These are phyloP conservation scores for Peromyscus aztecus DNA, from an alignment of 2,797 vertebrate species.

Conservation along the genomic window DNA sequence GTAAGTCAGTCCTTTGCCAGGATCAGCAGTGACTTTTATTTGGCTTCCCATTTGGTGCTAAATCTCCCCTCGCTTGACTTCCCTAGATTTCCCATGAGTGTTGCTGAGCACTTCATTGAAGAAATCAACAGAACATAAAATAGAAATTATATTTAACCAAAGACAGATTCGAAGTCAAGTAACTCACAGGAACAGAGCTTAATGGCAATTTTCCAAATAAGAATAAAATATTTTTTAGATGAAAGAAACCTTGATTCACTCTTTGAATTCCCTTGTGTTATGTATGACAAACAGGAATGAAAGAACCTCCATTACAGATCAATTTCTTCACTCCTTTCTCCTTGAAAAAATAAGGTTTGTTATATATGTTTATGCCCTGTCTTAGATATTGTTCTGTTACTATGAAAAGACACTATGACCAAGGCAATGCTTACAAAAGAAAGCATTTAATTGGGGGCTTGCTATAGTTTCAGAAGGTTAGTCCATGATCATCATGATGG, in stretches of 20 bases:
- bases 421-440: background rate
- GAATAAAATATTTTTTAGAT: slow-evolving; percentile 43
- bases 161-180: slow-evolving; percentile 60
- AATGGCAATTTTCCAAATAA: slow-evolving; percentile 54
- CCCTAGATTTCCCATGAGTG: background rate
- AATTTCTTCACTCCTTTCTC: background rate
- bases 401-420: background rate
- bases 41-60: background rate
- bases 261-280: background rate
- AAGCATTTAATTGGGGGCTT: background rate
- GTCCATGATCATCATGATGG: background rate
- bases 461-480: background rate
- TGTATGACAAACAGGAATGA: background rate
- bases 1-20: background rate
- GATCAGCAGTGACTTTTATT: background rate
- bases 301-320: background rate
- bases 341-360: slow-evolving; percentile 8
- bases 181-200: background rate
- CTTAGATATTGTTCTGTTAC: background rate
- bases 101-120: slow-evolving; percentile 51
- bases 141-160: slow-evolving; percentile 45
- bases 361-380: background rate
- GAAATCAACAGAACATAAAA: slow-evolving; percentile 55
- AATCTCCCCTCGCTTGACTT: background rate
- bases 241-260: background rate